Evolutionary conservation across 2,113 vertebrate genomes (phyloP), one percentile per base, ranked within the genome.

Genomic region (Phaetusa simplex): DNA sequence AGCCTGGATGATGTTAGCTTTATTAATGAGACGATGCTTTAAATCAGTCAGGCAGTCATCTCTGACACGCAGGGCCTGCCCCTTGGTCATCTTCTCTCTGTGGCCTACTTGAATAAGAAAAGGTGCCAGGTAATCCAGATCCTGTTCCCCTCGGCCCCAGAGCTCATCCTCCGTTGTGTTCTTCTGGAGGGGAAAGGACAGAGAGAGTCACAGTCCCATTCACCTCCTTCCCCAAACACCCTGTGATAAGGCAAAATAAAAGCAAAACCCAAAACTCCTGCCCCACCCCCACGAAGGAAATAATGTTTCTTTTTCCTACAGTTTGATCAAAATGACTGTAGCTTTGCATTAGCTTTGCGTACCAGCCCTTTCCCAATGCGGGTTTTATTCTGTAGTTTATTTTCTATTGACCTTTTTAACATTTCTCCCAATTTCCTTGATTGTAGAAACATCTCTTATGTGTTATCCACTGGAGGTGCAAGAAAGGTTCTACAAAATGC

Each of bases 1-100:
- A 3, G 98, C 97, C 96, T 99, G 99, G 59, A 99, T 98, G 76
- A 98, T 96, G 78, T 98, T 98, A 74, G 98, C 98, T 50, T 98
- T 97, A 78, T 98, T 79, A 6, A 97, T 73, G 22, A 99, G 96
- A 14, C 92, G 94, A 58, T 97, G 88, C 90, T 98, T 99, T 34
- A 98, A 97, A 62, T 98, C 96, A 1, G 32, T 61, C 86, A 99
- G 93, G 86, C 98, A 99, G 19, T 97, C 95, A 0, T 97, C 97
- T 67, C 98, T 97, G 59, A 99, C 70, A 24, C 49, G 82, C 34
- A 92, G 8, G 2, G 98, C 99, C 19, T 98, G 95, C 53, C 83
- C 73, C 6, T 70, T 87, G 1, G 88, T 98, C 95, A 99, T 85
- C 61, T 86, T 96, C 58, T 97, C 94, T 1, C 93, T 53, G 4